phyloP scores from a whole-genome alignment of 2,113 vertebrate species.

The Turnix velox region DNA sequence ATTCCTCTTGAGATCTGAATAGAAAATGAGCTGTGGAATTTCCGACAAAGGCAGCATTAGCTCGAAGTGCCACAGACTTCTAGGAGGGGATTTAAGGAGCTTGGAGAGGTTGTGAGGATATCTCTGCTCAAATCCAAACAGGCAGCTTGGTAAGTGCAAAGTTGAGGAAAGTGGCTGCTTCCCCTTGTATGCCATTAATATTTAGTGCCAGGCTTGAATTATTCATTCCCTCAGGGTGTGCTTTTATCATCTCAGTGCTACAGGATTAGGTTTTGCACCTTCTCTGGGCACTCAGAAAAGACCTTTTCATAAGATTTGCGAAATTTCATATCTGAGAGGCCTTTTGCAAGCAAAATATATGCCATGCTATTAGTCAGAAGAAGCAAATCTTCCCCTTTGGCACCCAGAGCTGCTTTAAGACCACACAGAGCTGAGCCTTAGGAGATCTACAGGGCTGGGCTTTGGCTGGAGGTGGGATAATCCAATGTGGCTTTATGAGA shows the following conservation, averaged over 20 bases:
- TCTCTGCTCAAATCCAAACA: slow-evolving; percentile 8
- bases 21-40: not conserved
- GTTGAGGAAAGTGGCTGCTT: slow-evolving; percentile 29
- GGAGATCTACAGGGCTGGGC: not conserved
- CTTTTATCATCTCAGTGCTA: slow-evolving; percentile 45
- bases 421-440: not conserved
- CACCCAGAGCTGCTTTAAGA: not conserved
- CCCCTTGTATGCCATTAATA: slow-evolving; percentile 56
- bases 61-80: not conserved
- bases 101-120: not conserved
- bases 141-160: slow-evolving; percentile 4
- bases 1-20: slow-evolving; percentile 13
- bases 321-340: not conserved
- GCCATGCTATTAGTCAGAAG: not conserved
- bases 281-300: slow-evolving; percentile 3
- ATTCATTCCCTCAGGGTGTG: slow-evolving; percentile 53
- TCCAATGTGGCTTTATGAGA: not conserved
- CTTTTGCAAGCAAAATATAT: not conserved
- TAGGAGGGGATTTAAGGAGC: not conserved
- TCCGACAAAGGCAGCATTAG: not conserved
- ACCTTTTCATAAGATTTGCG: not conserved
- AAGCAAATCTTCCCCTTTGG: not conserved
- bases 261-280: not conserved
- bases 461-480: not conserved
- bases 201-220: slow-evolving; percentile 58